These are phyloP conservation scores for Albula goreensis DNA, from an alignment of 2,113 vertebrate genomes.

Conservation along the genomic window DNA sequence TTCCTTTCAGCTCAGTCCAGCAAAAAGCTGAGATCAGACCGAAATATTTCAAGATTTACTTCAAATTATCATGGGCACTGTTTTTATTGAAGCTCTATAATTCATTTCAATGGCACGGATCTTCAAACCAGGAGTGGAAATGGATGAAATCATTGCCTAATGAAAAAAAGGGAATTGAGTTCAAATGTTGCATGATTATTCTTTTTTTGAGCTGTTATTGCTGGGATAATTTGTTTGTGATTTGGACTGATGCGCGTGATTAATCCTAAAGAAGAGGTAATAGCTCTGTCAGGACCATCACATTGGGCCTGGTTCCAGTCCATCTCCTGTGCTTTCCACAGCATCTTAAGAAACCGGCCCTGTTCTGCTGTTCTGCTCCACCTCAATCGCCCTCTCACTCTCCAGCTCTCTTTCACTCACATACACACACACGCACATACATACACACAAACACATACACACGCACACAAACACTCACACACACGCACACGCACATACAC, in stretches of 20 bases:
- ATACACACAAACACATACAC: too few relatives aligned
- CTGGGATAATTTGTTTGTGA: neutral
- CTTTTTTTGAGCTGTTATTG: neutral
- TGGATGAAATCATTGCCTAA: too few relatives aligned
- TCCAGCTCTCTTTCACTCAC: too few relatives aligned
- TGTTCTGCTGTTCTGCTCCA: neutral
- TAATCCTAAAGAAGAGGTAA: neutral
- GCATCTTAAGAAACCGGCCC: neutral
- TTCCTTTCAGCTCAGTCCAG: neutral
- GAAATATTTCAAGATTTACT: neutral
- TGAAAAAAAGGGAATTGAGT: too few relatives aligned
- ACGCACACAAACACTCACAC: too few relatives aligned
- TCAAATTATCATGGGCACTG: conserved; percentile 9
- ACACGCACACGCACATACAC: too few relatives aligned
- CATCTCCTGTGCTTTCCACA: neutral
- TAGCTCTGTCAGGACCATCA: neutral
- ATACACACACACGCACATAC: too few relatives aligned
- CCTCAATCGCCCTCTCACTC: neutral
- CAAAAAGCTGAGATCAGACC: neutral
- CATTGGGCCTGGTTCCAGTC: neutral
- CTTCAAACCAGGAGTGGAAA: too few relatives aligned
- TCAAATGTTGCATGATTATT: too few relatives aligned
- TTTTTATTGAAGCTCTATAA: neutral
- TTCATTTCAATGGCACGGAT: neutral
- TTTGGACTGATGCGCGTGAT: neutral